Conservation (phyloP, 2,888 invertebrate genomes). For the Vanessa cardui region DNA sequence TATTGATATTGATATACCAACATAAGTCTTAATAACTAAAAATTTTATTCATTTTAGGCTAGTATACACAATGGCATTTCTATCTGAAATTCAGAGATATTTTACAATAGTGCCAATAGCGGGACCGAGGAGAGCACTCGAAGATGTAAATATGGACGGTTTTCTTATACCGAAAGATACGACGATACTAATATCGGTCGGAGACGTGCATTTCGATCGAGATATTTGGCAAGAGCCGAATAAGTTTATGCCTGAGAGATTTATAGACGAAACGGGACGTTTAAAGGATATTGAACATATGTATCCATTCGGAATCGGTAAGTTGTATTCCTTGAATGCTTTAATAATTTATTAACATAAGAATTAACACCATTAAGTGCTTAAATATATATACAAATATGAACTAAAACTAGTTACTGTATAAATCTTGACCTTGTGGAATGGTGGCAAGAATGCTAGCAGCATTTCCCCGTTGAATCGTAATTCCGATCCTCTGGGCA, state of each 20-base stretch:
- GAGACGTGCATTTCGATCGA: slow-evolving; percentile 80
- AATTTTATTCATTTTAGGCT: slow-evolving; percentile 60
- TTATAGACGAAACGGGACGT: slow-evolving; percentile 80
- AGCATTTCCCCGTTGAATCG: too few relatives aligned
- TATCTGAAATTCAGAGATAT: slow-evolving; percentile 82
- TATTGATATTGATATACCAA: too few relatives aligned
- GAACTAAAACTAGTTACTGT: too few relatives aligned
- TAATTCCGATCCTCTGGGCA: too few relatives aligned
- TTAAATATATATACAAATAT: too few relatives aligned
- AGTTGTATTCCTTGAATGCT: slow-evolving; percentile 39
- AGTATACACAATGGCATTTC: slow-evolving; percentile 79
- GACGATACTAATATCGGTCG: slow-evolving; percentile 77
- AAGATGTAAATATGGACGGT: slow-evolving; percentile 64
- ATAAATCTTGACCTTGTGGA: too few relatives aligned
- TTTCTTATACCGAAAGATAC: slow-evolving; percentile 77
- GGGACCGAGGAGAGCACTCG: slow-evolving; percentile 75
- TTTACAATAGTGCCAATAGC: slow-evolving; percentile 80
- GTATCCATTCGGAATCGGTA: slow-evolving; percentile 87
- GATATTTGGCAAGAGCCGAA: slow-evolving; percentile 81
- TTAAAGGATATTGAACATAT: slow-evolving; percentile 80
- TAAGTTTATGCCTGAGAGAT: slow-evolving; percentile 85
- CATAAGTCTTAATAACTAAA: too few relatives aligned
- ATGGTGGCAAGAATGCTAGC: too few relatives aligned
- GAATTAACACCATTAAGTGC: too few relatives aligned
- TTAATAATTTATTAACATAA: too few relatives aligned